phyloP scores from a whole-genome alignment of 2,888 invertebrate species.

The Thecophora atra region DNA sequence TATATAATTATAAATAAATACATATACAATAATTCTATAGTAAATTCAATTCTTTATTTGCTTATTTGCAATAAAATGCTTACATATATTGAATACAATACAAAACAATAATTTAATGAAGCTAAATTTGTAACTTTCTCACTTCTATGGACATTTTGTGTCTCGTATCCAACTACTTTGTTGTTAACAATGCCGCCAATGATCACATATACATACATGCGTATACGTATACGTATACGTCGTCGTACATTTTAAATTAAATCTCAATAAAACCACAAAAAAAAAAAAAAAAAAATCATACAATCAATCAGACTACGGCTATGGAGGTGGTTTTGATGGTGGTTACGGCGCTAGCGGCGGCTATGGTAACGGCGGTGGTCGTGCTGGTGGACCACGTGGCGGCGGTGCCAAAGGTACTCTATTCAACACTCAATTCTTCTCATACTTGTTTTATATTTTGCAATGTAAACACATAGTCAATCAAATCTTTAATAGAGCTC shows the following conservation, averaged over 20 bases:
- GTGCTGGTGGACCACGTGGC: conserved; percentile 84
- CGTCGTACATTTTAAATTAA: conserved; percentile 23
- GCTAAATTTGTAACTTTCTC: conserved; percentile 32
- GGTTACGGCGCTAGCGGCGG: conserved; percentile 88
- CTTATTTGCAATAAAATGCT: neutral
- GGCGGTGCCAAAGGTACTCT: conserved; percentile 83
- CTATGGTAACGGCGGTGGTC: conserved; percentile 79
- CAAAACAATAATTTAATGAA: conserved; percentile 19
- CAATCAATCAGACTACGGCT: conserved; percentile 71
- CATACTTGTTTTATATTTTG: conserved; percentile 22
- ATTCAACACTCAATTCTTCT: conserved; percentile 26
- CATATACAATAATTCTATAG: neutral
- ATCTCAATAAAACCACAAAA: conserved; percentile 30
- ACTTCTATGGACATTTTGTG: conserved; percentile 34
- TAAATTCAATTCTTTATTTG: neutral
- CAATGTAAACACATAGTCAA: conserved; percentile 16
- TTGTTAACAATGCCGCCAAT: neutral
- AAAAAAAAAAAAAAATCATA: conserved; percentile 29
- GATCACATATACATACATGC: neutral
- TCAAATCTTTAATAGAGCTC: conserved; percentile 4
- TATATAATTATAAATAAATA: neutral
- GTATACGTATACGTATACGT: neutral
- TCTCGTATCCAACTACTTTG: conserved; percentile 8
- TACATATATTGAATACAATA: neutral
- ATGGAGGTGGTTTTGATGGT: conserved; percentile 69